Evolutionary conservation across 2,888 invertebrate species (phyloP).

Genomic region (Drosophila merina): DNA sequence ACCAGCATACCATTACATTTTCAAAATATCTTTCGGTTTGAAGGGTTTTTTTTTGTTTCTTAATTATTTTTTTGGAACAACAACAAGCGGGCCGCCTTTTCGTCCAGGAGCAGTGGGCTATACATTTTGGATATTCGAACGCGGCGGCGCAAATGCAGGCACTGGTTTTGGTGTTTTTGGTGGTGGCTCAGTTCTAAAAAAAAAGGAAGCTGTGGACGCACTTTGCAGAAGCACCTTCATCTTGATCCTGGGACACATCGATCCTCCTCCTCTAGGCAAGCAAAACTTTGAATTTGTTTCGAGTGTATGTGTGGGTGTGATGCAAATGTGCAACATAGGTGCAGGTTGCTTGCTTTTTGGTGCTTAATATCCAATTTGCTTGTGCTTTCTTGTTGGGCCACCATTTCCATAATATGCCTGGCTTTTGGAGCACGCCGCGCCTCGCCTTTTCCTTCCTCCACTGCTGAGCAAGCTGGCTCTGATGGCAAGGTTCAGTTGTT

Average conservation of each 20-base stretch:
- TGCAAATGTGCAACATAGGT: neutral
- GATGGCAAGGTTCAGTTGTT: constrained; percentile 38
- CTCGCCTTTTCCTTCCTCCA: constrained; percentile 27
- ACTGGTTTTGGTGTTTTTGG: constrained; percentile 51
- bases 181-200: constrained; percentile 52
- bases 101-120: constrained; percentile 70
- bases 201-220: constrained; percentile 64
- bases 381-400: constrained; percentile 2
- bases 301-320: neutral
- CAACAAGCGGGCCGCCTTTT: constrained; percentile 64
- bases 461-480: constrained; percentile 54
- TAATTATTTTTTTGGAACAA: constrained; percentile 20
- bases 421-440: constrained; percentile 32
- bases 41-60: constrained; percentile 1
- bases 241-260: constrained; percentile 14
- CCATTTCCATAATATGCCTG: constrained; percentile 16
- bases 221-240: constrained; percentile 47
- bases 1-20: constrained; percentile 23
- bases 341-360: constrained; percentile 2
- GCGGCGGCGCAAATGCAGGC: constrained; percentile 66
- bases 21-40: constrained; percentile 11
- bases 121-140: constrained; percentile 49
- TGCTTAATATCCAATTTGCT: constrained; percentile 7
- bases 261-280: constrained; percentile 16
- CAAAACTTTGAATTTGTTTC: neutral